Percentiles rank a stretch among this genome's conserved stretches.
Conservation (phyloP, 2,113 vertebrate species). For the Paradoxurus hermaphroditus region DNA sequence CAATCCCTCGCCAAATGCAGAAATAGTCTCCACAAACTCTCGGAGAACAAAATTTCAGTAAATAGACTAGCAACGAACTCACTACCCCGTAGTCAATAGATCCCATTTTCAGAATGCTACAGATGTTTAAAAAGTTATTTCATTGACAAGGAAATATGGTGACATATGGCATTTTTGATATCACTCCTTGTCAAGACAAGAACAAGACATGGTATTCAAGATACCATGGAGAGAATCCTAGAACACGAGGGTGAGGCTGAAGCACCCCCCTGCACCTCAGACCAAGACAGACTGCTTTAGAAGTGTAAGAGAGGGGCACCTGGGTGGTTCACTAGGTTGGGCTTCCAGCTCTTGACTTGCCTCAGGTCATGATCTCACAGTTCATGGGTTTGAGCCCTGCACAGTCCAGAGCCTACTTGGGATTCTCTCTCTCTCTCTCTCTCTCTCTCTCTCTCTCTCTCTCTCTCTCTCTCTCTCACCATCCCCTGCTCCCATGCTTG, state of each 20-base stretch:
- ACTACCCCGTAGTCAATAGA: not conserved
- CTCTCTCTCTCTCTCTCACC: no score
- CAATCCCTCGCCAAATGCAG: not conserved
- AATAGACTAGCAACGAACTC: not conserved
- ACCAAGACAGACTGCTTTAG: not conserved
- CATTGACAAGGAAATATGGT: not conserved
- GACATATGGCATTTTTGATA: not conserved
- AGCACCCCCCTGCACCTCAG: not conserved
- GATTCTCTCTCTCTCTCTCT: no score
- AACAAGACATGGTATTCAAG: not conserved
- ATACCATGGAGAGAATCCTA: not conserved
- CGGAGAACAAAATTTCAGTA: not conserved
- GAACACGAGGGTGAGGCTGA: not conserved
- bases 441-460: no score
- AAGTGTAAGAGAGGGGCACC: no score
- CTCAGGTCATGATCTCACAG: no score
- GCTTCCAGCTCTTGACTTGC: no score
- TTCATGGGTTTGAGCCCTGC: no score
- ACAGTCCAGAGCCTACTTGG: no score
- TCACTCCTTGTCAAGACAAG: not conserved
- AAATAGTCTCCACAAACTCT: not conserved
- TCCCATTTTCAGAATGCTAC: not conserved
- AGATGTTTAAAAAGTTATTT: not conserved
- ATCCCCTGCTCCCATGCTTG: no score
- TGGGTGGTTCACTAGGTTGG: no score